These are phyloP conservation scores for Dicrurus megarhynchus DNA, from an alignment of 2,113 vertebrate species.

Conservation along the genomic window DNA sequence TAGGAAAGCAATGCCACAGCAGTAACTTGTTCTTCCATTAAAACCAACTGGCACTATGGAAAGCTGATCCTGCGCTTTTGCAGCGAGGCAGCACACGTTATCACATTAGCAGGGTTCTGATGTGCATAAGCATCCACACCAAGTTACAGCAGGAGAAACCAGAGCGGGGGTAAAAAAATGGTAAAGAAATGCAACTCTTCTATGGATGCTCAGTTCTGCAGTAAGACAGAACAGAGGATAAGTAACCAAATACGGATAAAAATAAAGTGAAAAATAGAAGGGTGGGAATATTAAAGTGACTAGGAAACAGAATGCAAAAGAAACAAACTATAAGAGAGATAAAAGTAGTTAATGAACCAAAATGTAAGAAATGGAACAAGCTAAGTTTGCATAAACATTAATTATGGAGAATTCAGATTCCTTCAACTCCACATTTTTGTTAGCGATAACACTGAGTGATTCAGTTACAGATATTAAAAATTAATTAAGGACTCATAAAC, in stretches of 20 bases:
- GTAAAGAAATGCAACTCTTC: background rate
- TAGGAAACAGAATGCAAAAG: background rate
- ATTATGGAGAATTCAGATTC: background rate
- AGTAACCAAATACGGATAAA: background rate
- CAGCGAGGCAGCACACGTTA: background rate
- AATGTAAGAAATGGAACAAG: background rate
- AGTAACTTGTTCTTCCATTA: background rate
- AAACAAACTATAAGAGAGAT: background rate
- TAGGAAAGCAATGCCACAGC: background rate
- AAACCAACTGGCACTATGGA: background rate
- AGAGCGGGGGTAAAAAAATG: background rate
- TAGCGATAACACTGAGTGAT: background rate
- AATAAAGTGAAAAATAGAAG: background rate
- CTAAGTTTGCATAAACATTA: background rate
- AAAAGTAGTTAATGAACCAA: background rate
- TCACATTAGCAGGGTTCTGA: background rate
- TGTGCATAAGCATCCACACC: background rate
- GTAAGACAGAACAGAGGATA: background rate
- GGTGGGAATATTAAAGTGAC: background rate
- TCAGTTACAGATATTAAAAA: background rate
- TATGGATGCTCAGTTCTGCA: background rate
- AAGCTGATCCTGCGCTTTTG: background rate
- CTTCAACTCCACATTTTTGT: background rate
- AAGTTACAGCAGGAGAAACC: background rate
- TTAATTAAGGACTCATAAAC: background rate